Evolutionary conservation across 2,113 vertebrate genomes (phyloP), one percentile per base, ranked within the genome.

Genomic region (Columbina picui): DNA sequence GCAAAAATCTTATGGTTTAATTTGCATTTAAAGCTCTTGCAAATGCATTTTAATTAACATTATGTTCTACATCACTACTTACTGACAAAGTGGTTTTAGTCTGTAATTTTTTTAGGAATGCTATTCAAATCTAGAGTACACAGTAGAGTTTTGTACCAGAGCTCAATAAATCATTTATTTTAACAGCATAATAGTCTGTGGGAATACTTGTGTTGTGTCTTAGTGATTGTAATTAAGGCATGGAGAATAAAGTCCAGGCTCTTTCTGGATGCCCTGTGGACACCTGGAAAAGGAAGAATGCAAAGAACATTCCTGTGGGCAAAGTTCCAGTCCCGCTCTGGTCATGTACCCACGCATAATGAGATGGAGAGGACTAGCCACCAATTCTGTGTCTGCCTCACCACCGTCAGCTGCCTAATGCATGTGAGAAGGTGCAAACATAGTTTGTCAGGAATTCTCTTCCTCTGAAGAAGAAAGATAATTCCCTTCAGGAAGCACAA

Each of bases 41-140:
- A 95, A 96, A 97, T 84, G 41, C 45, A 87, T 95, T 96, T 97
- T 97, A 96, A 96, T 97, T 96, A 97, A 45, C 86, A 82, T 92
- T 95, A 56, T 57, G 38, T 90, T 96, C 75, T 59, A 89, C 45
- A 69, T 95, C 74, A 29, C 83, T 93, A 47, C 78, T 91, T 95
- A 85, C 73, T 90, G 88, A 94, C 41, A 63, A 77, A 87, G 39
- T 79, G 6, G 11, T 56, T 97, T 97, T 96, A 59, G 38, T 71
- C 84, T 91, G 6, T 92, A 74, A 1, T 30, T 86, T 93, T 86
- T 93, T 96, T 86, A 81, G 67, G 53, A 50, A 82, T 45, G 7
- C 43, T 88, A 56, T 94, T 96, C 49, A 93, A 94, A 73, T 71
- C 83, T 59, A 34, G 10, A 21, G 6, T 61, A 52, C 81, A 52